Evolutionary conservation across 2,888 invertebrate genomes (phyloP).

Genomic region (Adelognathus sp.): DNA sequence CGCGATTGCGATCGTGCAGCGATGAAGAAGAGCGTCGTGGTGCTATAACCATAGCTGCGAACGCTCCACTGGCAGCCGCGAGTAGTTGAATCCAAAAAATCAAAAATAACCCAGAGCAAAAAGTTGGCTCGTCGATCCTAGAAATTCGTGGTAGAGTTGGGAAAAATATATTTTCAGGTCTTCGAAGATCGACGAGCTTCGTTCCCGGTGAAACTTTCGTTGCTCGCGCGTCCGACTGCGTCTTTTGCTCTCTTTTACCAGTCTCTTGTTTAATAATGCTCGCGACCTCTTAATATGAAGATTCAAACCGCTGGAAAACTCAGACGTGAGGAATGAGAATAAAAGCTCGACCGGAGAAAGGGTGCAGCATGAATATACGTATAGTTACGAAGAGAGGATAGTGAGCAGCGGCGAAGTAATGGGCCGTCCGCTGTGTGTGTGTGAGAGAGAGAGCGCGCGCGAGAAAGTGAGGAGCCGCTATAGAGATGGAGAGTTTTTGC

Average conservation of each 20-base stretch:
- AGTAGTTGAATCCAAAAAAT: background rate
- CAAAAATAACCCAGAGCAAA: slow-evolving; percentile 8
- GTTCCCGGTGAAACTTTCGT: background rate
- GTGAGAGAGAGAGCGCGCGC: slow-evolving; percentile 51
- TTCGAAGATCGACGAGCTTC: slow-evolving; percentile 1
- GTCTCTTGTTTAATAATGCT: background rate
- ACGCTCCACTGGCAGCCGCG: too few species aligned
- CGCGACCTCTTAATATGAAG: background rate
- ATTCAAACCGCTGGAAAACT: background rate
- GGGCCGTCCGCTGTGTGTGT: slow-evolving; percentile 61
- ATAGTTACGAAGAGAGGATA: slow-evolving; percentile 17
- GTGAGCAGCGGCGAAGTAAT: slow-evolving; percentile 69
- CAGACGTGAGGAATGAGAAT: background rate
- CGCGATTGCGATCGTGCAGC: slow-evolving; percentile 13
- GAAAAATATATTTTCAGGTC: background rate
- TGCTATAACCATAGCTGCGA: too few species aligned
- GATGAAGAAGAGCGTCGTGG: background rate
- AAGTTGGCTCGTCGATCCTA: slow-evolving; percentile 5
- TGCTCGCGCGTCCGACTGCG: background rate
- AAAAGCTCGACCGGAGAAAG: slow-evolving; percentile 1
- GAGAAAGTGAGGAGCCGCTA: too few species aligned
- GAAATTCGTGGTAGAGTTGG: background rate
- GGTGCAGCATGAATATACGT: slow-evolving; percentile 15
- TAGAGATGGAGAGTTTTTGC: slow-evolving; percentile 71
- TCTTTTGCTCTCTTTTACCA: background rate